Conservation (phyloP, 1,140 invertebrate genomes). For the Latrodectus geometricus region DNA sequence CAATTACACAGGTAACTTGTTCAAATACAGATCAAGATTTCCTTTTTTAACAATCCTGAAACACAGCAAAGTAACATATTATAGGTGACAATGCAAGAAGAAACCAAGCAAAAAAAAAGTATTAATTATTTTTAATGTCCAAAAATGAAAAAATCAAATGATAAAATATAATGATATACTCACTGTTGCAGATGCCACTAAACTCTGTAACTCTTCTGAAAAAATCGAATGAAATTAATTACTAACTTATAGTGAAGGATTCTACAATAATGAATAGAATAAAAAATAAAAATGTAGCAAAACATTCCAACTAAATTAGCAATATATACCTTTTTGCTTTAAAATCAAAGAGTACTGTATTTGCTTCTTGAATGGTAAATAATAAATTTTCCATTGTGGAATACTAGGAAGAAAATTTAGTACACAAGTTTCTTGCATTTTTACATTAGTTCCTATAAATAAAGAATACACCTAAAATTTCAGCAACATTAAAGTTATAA, state of each 20-base stretch:
- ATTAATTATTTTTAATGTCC: no score
- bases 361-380: background rate
- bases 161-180: no score
- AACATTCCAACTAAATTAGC: no score
- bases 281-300: background rate
- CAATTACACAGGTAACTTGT: no score
- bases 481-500: no score
- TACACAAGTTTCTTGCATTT: background rate
- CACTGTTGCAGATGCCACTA: background rate
- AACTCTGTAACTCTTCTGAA: background rate
- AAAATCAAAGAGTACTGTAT: background rate
- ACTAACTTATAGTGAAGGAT: background rate
- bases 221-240: background rate
- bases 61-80: no score
- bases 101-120: no score
- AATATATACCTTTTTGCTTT: background rate
- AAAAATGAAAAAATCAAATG: no score
- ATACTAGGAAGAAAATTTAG: background rate
- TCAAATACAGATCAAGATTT: no score
- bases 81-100: no score
- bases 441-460: background rate
- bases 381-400: background rate
- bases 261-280: background rate
- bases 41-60: no score
- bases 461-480: no score